Base-by-base conservation (phyloP, 2,113 vertebrate species). In the Notechis scutatus region DNA sequence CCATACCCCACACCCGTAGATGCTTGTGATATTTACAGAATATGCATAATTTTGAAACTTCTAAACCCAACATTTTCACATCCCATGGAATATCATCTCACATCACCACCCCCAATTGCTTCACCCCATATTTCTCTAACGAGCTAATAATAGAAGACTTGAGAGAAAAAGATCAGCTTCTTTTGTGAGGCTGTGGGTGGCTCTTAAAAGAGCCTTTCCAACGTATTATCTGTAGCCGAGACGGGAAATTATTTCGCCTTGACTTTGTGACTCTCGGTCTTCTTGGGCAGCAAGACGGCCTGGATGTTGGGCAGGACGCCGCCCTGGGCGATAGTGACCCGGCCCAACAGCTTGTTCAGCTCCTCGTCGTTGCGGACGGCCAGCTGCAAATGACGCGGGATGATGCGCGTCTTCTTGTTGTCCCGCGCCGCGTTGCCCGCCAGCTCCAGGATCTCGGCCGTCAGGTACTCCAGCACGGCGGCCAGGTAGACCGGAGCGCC, bases 171-270 rank as follows among this genome's bases (percentile, higher is more conserved):
- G 1, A 64, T 29, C 59, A 85, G n/a, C 96, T 95, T 95, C 97
- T 95, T 95, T 45, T n/a, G 5, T 29, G 85, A 92, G 20, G 0
- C 0, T 9, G 69, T 97, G 97, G 93, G 96, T 94, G 97, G 98
- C 97, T 98, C 98, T 98, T 97, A 98, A 96, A 98, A 98, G 98
- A 98, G 97, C 97, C 98, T 94, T 98, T 98, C 95, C 91, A 42
- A n/a, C 15, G n/a, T 26, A 50, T 50, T 50, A 50, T 50, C 47
- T 50, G 8, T 9, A 50, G 47, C 8, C 47, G 1, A 50, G 8
- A 50, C 7, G 5, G 34, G 0, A 0, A 10, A 6, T 89, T 5
- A 85, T 11, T 92, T 89, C 4, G 59, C 90, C 0, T 92, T 94
- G 0, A 29, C 93, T 0, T 95, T 93, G 0, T 81, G 87, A 52